Base-by-base conservation (phyloP, 37 sponge, comb jelly and placozoan species). In the Ephydatia muelleri region DNA sequence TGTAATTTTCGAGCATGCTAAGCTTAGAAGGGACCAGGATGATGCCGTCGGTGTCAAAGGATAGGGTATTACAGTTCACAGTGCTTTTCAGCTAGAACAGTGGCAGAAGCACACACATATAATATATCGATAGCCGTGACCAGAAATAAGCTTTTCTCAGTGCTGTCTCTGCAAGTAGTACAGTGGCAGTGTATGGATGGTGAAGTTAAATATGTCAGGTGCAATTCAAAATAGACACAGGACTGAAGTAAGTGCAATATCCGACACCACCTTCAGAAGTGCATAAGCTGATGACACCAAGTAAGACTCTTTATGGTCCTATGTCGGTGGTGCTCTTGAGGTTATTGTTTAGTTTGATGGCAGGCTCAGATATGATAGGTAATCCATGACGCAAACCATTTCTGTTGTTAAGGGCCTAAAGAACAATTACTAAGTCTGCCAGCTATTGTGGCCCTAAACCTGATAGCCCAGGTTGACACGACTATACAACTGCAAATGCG, bases 1-100 rank as follows among this genome's bases (percentile, higher is more conserved):
- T 47, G 70, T 30, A 25, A 27, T 11, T 8, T 70, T 11, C 30
- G 68, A 34, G 70, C 69, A 64, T 88, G 88, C 32, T 78, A 77
- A 47, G 88, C 83, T 0, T 69, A 26, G 5, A 70, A 69, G 2
- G 82, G 47, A 6, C 39, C 65, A 36, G n/a, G n/a, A n/a, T n/a
- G n/a, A n/a, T 89, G 89, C 31, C 68, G 68, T 28, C 68, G 74
- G 5, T 88, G 89, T 38, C 12, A 79, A 5, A 84, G 69, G 57
- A 89, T 75, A 67, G 89, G 89, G 5, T 85, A 89, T 57, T 84
- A 73, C 68, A 57, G 35, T 26, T 65, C 80, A 13, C 85, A 69
- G 4, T 81, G 82, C 40, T 68, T 23, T 37, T 37, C 35, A 4
- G 14, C 19, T 26, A 9, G 43, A 33, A 40, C 26, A 47, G 29